Percentiles rank a stretch among this genome's conserved stretches.
Conservation (phyloP, 1,140 invertebrate species). For the Neodiprion pinetum region DNA sequence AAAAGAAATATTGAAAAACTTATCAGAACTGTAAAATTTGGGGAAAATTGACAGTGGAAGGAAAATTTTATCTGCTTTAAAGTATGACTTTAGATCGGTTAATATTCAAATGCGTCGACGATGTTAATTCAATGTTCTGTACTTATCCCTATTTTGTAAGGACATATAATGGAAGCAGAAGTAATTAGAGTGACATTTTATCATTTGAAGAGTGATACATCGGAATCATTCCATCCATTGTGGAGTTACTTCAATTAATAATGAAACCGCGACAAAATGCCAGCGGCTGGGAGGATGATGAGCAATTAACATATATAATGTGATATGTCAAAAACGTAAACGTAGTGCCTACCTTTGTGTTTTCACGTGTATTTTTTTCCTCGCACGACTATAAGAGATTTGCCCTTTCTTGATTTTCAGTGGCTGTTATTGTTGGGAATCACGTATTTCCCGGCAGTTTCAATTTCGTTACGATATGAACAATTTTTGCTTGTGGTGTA, state of each 20-base stretch:
- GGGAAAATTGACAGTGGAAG: too few species aligned
- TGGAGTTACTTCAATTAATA: neutral
- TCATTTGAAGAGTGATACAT: too few species aligned
- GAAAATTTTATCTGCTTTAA: too few species aligned
- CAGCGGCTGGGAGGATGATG: neutral
- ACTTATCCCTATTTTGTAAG: neutral
- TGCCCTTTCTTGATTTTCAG: too few species aligned
- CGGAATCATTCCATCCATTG: too few species aligned
- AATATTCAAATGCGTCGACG: too few species aligned
- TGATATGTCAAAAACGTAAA: slow-evolving; percentile 26
- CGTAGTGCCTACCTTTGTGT: slow-evolving; percentile 17
- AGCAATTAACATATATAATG: slow-evolving; percentile 1
- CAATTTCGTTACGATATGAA: neutral
- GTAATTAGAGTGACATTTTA: too few species aligned
- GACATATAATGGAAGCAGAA: neutral
- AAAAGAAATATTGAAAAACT: too few species aligned
- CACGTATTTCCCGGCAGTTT: neutral
- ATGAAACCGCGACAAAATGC: neutral
- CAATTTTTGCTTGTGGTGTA: neutral
- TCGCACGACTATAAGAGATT: neutral
- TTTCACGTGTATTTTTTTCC: neutral
- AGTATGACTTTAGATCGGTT: too few species aligned
- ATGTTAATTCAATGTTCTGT: too few species aligned
- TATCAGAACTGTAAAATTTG: too few species aligned
- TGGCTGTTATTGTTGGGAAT: neutral